These are phyloP conservation scores for Narcine bancroftii DNA, from an alignment of 2,113 vertebrate species.

Conservation along the genomic window DNA sequence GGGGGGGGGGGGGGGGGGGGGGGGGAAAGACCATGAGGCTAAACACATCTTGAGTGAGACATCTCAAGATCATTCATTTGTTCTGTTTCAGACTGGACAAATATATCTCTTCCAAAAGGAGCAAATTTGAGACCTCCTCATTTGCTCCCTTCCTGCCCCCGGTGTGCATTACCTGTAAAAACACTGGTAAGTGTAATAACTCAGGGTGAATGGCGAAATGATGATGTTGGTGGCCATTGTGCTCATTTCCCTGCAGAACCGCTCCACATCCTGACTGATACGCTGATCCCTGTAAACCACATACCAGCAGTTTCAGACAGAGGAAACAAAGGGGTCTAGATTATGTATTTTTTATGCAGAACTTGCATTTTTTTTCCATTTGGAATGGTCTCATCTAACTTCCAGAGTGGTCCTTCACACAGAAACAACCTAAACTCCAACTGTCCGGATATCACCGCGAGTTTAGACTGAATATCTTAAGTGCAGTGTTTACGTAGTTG, in stretches of 20 bases:
- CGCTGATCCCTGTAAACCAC: conserved; percentile 75
- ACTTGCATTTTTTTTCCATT: too few species aligned
- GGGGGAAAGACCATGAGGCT: too few species aligned
- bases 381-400: too few species aligned
- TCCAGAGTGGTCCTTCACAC: too few species aligned
- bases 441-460: too few species aligned
- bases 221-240: conserved; percentile 77
- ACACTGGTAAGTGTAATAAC: conserved; percentile 91
- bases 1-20: too few species aligned
- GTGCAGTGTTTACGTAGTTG: too few species aligned
- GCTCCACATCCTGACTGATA: conserved; percentile 90
- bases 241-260: conserved; percentile 86
- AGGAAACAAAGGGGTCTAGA: neutral
- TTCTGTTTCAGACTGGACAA: neutral
- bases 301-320: neutral
- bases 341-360: too few species aligned
- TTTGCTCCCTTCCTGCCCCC: neutral
- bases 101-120: neutral
- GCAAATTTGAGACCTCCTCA: neutral
- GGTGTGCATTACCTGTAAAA: conserved; percentile 64
- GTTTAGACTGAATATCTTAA: too few species aligned
- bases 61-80: neutral
- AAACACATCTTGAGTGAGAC: neutral
- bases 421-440: too few species aligned
- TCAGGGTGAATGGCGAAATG: conserved; percentile 78